These are phyloP conservation scores for Pyrochroa serraticornis DNA, from an alignment of 2,888 invertebrate species.

Conservation along the genomic window DNA sequence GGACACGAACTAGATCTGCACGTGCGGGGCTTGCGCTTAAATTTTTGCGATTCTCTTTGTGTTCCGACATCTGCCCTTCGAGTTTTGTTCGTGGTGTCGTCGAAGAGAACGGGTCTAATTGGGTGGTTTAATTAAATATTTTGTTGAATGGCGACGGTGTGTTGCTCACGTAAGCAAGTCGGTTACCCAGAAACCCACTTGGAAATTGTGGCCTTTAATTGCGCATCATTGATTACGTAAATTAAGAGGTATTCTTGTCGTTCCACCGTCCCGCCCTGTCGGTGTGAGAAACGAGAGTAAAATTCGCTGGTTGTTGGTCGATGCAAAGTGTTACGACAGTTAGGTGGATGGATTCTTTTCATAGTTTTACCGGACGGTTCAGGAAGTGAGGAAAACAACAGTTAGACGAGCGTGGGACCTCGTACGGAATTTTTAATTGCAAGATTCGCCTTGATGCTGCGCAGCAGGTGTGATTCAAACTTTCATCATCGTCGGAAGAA, in stretches of 20 bases:
- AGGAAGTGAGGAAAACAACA: slow-evolving; percentile 29
- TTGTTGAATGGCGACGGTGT: slow-evolving; percentile 3
- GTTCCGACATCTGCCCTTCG: too few species aligned
- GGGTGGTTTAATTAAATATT: neutral
- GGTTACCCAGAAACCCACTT: slow-evolving; percentile 33
- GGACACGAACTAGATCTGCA: neutral
- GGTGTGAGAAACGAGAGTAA: slow-evolving; percentile 29
- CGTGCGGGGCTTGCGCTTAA: too few species aligned
- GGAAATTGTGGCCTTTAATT: slow-evolving; percentile 21
- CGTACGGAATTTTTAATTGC: slow-evolving; percentile 14
- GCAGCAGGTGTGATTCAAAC: slow-evolving; percentile 5
- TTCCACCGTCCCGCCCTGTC: neutral
- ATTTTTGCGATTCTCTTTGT: neutral
- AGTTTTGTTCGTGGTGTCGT: too few species aligned
- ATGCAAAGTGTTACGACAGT: slow-evolving; percentile 31
- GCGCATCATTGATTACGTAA: slow-evolving; percentile 21
- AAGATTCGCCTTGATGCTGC: slow-evolving; percentile 1
- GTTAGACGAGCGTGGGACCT: slow-evolving; percentile 25
- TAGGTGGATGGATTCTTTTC: slow-evolving; percentile 27
- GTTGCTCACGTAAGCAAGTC: slow-evolving; percentile 24
- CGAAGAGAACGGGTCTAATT: neutral
- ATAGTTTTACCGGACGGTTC: slow-evolving; percentile 17
- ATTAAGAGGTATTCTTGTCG: slow-evolving; percentile 10
- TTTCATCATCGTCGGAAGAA: neutral
- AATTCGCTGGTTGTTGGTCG: slow-evolving; percentile 20